phyloP scores from a whole-genome alignment of 2,797 vertebrate genomes.

The Pseudocheirus occidentalis region DNA sequence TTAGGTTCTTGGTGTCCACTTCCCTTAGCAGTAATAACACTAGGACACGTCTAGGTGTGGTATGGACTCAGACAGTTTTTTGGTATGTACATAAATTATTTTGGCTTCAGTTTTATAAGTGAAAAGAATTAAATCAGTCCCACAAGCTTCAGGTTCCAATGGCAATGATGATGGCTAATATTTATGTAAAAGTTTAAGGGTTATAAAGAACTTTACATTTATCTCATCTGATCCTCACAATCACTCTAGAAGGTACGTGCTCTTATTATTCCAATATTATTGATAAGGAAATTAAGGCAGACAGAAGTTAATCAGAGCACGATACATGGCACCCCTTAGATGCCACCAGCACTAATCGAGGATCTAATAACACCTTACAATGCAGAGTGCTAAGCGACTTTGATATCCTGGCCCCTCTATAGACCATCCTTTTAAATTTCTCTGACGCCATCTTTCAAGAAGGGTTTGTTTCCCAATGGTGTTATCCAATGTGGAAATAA shows the following conservation, averaged over 20 bases:
- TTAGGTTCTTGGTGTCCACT: not conserved
- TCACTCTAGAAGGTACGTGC: not conserved
- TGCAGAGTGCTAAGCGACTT: not conserved
- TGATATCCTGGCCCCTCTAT: not conserved
- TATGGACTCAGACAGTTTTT: not conserved
- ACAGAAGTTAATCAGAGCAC: not conserved
- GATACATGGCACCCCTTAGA: not conserved
- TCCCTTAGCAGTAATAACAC: not conserved
- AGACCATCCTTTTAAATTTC: constrained; percentile 16
- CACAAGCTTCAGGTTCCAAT: not conserved
- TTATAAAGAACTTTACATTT: not conserved
- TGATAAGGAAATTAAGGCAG: not conserved
- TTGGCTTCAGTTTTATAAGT: not conserved
- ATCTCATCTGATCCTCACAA: not conserved
- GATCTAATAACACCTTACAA: not conserved
- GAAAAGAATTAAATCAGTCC: not conserved
- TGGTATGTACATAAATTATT: not conserved
- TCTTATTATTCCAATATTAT: not conserved
- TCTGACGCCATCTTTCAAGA: constrained; percentile 15
- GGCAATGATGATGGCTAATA: not conserved
- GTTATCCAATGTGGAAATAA: not conserved
- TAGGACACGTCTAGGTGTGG: not conserved
- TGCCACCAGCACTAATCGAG: not conserved
- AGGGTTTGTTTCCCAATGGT: constrained; percentile 6
- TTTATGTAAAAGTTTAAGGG: not conserved